A percentile compares a stretch with the other conserved stretches of the same genome.
phyloP scores from a whole-genome alignment of 2,797 vertebrate genomes.

The Chanos chanos region DNA sequence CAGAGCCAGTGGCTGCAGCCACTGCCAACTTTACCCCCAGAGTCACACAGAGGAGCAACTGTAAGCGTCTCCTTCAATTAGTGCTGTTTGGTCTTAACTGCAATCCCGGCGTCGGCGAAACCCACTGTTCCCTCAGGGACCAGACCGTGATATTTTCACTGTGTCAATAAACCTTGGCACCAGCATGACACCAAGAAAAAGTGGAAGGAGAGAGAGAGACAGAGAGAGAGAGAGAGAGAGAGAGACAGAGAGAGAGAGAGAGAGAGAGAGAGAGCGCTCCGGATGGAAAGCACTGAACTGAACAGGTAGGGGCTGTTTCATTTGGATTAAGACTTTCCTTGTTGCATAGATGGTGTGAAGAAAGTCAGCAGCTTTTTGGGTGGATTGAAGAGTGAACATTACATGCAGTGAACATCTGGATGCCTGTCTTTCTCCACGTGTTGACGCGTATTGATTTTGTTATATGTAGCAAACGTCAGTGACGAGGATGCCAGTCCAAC shows the following conservation, averaged over 20 bases:
- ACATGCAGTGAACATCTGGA: slow-evolving; percentile 11
- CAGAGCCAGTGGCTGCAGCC: not conserved
- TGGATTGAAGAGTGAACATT: not conserved
- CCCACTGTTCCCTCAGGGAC: slow-evolving; percentile 57
- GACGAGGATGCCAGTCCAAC: slow-evolving; percentile 31
- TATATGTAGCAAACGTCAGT: slow-evolving; percentile 23
- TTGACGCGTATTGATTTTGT: slow-evolving; percentile 22
- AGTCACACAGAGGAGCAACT: slow-evolving; percentile 55
- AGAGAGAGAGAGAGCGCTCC: slow-evolving; percentile 33
- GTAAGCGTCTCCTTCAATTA: slow-evolving; percentile 67
- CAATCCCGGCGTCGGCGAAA: slow-evolving; percentile 54
- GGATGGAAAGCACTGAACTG: slow-evolving; percentile 26
- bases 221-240: slow-evolving; percentile 15
- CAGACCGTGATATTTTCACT: slow-evolving; percentile 29
- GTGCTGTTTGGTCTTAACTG: slow-evolving; percentile 67
- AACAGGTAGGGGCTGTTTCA: not conserved
- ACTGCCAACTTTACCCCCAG: slow-evolving; percentile 19
- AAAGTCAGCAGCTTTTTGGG: too few species aligned
- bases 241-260: slow-evolving; percentile 10
- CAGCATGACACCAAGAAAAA: not conserved
- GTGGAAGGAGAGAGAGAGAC: slow-evolving; percentile 1
- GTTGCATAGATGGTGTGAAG: not conserved
- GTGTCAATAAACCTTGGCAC: slow-evolving; percentile 35
- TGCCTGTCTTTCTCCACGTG: slow-evolving; percentile 19
- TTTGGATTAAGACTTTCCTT: not conserved